Percentiles rank a stretch among this genome's conserved stretches.
phyloP scores from a whole-genome alignment of 2,888 invertebrate species.

The Pedicia rivosa region DNA sequence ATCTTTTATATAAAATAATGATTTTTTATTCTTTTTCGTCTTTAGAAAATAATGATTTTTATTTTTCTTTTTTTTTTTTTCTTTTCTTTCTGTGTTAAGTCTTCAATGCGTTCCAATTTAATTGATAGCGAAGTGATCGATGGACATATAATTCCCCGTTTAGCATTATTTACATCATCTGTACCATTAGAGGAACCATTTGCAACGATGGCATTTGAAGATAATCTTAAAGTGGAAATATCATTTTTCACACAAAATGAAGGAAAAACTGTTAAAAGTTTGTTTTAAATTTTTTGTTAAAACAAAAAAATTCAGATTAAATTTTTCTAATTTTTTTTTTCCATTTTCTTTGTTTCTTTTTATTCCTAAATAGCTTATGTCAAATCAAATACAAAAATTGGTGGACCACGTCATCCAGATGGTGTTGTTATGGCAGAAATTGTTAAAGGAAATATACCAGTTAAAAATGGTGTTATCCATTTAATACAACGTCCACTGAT shows the following conservation, averaged over 20 bases:
- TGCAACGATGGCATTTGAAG: constrained; percentile 66
- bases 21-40: neutral
- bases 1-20: neutral
- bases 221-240: constrained; percentile 68
- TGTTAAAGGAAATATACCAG: constrained; percentile 78
- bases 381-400: constrained; percentile 66
- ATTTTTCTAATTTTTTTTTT: neutral
- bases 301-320: neutral
- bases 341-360: neutral
- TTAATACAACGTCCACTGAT: constrained; percentile 81
- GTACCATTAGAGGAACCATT: constrained; percentile 57
- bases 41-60: neutral
- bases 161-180: constrained; percentile 74
- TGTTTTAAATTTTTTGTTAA: constrained; percentile 19
- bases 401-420: constrained; percentile 58
- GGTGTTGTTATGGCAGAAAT: constrained; percentile 81
- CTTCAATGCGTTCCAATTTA: constrained; percentile 49
- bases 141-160: constrained; percentile 76
- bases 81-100: constrained; percentile 30
- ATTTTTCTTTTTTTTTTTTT: constrained; percentile 4
- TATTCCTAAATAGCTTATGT: constrained; percentile 48
- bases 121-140: constrained; percentile 76
- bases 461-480: constrained; percentile 84
- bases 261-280: constrained; percentile 47
- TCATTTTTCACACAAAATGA: constrained; percentile 59